These are phyloP conservation scores for Carterocephalus palaemon DNA, from an alignment of 2,888 invertebrate genomes.

Conservation along the genomic window DNA sequence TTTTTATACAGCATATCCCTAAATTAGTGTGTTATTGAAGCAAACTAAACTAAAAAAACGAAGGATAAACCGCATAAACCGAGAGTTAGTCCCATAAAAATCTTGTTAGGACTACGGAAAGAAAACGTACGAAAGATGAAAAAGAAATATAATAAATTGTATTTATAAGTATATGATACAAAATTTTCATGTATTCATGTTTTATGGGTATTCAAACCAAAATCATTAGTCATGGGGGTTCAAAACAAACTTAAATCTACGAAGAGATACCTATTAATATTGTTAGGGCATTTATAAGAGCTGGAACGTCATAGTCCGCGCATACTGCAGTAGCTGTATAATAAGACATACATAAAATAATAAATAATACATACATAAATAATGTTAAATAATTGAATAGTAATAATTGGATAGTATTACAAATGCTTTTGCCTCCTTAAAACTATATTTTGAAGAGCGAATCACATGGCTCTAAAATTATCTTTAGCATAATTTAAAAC, in stretches of 20 bases:
- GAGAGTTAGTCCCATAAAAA: too few species aligned
- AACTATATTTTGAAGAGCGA: too few species aligned
- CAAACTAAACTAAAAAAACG: too few species aligned
- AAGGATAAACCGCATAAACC: too few species aligned
- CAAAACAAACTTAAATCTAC: slow-evolving; percentile 57
- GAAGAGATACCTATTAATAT: slow-evolving; percentile 80
- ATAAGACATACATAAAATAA: slow-evolving; percentile 27
- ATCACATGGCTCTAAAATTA: too few species aligned
- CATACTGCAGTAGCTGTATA: slow-evolving; percentile 80
- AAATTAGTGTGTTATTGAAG: too few species aligned
- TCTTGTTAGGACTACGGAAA: too few species aligned
- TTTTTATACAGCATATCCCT: too few species aligned
- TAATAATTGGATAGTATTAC: slow-evolving; percentile 30
- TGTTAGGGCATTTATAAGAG: slow-evolving; percentile 85
- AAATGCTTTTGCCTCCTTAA: too few species aligned
- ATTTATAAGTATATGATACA: background rate
- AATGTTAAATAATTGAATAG: slow-evolving; percentile 19
- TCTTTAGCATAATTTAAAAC: too few species aligned
- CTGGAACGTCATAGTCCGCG: slow-evolving; percentile 84
- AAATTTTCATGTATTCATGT: background rate
- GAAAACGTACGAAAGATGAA: too few species aligned
- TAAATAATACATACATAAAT: slow-evolving; percentile 29
- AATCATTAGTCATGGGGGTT: slow-evolving; percentile 45
- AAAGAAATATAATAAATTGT: background rate
- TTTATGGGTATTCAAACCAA: background rate